These are phyloP conservation scores for Baryphthengus martii DNA, from an alignment of 2,113 vertebrate genomes.

Conservation along the genomic window DNA sequence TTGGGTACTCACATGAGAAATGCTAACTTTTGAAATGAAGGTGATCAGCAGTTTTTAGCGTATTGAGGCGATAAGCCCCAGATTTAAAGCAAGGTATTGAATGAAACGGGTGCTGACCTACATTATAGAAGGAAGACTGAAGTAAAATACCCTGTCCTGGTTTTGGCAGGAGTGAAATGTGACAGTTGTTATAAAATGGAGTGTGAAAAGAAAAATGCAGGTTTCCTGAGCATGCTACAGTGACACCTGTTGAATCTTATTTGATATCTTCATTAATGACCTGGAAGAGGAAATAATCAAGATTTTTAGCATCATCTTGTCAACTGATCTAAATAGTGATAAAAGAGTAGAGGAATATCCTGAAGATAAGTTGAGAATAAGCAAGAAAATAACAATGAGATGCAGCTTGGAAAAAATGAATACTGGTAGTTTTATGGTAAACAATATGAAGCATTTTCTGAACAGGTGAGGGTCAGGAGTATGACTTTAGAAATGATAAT, in stretches of 20 bases:
- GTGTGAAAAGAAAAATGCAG: background rate
- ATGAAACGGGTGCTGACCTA: background rate
- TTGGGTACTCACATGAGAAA: background rate
- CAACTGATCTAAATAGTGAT: background rate
- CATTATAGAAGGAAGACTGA: background rate
- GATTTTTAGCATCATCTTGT: background rate
- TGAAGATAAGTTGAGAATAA: background rate
- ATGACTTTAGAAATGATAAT: background rate
- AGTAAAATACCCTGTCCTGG: background rate
- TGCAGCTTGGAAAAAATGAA: background rate
- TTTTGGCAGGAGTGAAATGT: background rate
- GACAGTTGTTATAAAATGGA: background rate
- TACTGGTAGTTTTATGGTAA: background rate
- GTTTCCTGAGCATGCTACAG: background rate
- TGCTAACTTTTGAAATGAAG: background rate
- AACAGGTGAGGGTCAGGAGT: background rate
- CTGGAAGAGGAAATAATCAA: background rate
- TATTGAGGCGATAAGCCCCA: background rate
- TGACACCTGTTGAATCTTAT: background rate
- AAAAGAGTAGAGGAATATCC: background rate
- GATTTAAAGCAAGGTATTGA: background rate
- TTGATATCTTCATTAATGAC: background rate
- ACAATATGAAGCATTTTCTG: background rate
- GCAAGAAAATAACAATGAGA: background rate
- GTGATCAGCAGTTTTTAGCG: accelerated